phyloP scores from a whole-genome alignment of 1,140 invertebrate species.

The Heliconius himera region DNA sequence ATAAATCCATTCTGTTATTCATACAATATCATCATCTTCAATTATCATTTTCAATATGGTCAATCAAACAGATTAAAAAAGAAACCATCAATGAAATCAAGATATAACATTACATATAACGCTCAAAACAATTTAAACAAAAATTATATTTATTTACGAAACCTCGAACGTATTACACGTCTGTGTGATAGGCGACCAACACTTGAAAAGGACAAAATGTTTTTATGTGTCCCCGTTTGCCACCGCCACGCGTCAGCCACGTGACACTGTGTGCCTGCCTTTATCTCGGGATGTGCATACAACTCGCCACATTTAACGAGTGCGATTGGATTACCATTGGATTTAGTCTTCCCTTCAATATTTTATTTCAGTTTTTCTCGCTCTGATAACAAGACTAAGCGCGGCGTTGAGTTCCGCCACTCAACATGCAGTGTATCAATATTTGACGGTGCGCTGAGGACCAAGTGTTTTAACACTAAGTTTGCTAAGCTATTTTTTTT shows the following conservation, averaged over 20 bases:
- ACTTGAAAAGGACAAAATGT: conserved; percentile 50
- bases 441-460: no score
- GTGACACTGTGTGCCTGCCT: conserved; percentile 57
- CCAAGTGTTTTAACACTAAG: no score
- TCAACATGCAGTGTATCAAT: no score
- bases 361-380: conserved; percentile 7
- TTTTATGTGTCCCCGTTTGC: conserved; percentile 57
- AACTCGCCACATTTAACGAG: conserved; percentile 67
- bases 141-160: neutral
- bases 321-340: conserved; percentile 68
- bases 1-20: no score
- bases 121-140: neutral
- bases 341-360: conserved; percentile 43
- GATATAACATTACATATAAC: no score
- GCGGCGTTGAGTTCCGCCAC: no score
- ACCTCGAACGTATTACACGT: conserved; percentile 21
- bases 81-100: no score
- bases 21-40: no score
- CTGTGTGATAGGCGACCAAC: conserved; percentile 51
- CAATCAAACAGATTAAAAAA: no score
- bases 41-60: no score
- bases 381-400: no score
- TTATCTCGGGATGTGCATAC: conserved; percentile 73
- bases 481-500: no score
- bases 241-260: conserved; percentile 68